A percentile compares a stretch with the other conserved stretches of the same genome.
phyloP scores from a whole-genome alignment of 1,140 invertebrate species.

The Pogonus chalceus region DNA sequence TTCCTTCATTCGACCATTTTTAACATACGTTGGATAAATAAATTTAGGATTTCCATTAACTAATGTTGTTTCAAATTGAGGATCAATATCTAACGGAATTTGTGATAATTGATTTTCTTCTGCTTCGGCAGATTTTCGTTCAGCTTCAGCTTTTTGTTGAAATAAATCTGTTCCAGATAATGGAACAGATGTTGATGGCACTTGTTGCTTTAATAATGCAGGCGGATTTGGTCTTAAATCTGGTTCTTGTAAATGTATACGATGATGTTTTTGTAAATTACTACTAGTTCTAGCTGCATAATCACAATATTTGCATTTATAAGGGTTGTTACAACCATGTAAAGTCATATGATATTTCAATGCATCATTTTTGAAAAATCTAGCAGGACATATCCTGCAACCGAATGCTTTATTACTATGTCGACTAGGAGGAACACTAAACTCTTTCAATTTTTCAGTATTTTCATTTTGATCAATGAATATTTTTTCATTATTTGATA shows the following conservation, averaged over 20 bases:
- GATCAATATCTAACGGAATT: constrained; percentile 40
- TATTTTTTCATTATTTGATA: constrained; percentile 19
- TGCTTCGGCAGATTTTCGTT: constrained; percentile 27
- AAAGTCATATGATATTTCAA: constrained; percentile 63
- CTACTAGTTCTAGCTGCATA: constrained; percentile 71
- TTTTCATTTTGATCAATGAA: not conserved
- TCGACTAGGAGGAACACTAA: not conserved
- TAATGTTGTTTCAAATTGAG: constrained; percentile 52
- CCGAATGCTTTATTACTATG: constrained; percentile 11
- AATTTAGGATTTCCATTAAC: constrained; percentile 65
- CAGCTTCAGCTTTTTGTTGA: constrained; percentile 48
- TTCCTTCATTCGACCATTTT: constrained; percentile 62
- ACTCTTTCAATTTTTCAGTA: constrained; percentile 11
- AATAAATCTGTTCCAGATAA: constrained; percentile 52
- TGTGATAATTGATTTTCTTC: constrained; percentile 8
- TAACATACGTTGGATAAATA: constrained; percentile 62
- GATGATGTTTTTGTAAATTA: constrained; percentile 64
- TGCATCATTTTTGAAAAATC: constrained; percentile 56
- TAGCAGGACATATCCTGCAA: constrained; percentile 57
- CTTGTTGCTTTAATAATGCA: not conserved
- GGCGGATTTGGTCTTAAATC: constrained; percentile 11
- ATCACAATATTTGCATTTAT: constrained; percentile 72
- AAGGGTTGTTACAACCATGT: constrained; percentile 55
- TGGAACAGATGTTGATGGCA: constrained; percentile 34
- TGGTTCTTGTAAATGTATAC: constrained; percentile 45